Evolutionary conservation across 2,888 invertebrate species (phyloP).

Genomic region (Caenorhabditis sp.): DNA sequence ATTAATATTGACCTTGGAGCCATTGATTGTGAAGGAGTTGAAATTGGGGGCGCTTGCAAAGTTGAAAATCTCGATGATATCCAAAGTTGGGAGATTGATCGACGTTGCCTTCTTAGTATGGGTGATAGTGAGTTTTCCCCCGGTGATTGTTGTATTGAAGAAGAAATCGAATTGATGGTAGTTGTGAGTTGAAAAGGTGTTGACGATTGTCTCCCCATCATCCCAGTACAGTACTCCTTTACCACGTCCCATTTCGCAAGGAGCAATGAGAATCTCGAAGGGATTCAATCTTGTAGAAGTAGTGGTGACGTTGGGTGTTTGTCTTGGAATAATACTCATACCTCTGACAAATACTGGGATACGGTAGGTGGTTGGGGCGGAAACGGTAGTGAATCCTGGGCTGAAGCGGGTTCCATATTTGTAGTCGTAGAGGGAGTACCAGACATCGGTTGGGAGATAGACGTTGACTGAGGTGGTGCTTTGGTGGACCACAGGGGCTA

Average conservation of each 20-base stretch:
- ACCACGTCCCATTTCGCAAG: constrained; percentile 28
- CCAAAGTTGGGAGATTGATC: constrained; percentile 47
- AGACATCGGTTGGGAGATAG: constrained; percentile 71
- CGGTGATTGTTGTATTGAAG: constrained; percentile 24
- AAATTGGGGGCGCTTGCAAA: constrained; percentile 49
- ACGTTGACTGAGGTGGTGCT: constrained; percentile 57
- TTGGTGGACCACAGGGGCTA: constrained; percentile 50
- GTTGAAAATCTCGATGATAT: constrained; percentile 59
- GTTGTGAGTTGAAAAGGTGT: constrained; percentile 25
- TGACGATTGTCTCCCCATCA: constrained; percentile 62
- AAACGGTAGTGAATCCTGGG: constrained; percentile 39
- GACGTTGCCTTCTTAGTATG: constrained; percentile 19
- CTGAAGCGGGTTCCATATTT: constrained; percentile 42
- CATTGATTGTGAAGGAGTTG: constrained; percentile 50
- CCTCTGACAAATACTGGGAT: constrained; percentile 63
- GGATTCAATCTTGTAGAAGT: constrained; percentile 75
- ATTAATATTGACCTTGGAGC: constrained; percentile 36
- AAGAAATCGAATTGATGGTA: constrained; percentile 37
- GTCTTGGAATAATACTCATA: constrained; percentile 77
- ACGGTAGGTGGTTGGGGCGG: constrained; percentile 58
- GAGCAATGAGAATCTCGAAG: constrained; percentile 78
- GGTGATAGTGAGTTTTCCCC: constrained; percentile 20
- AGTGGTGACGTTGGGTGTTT: constrained; percentile 63
- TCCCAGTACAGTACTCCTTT: constrained; percentile 63
- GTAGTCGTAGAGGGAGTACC: constrained; percentile 68